Evolutionary conservation across 2,797 vertebrate genomes (phyloP).

Genomic region (Alca torda): DNA sequence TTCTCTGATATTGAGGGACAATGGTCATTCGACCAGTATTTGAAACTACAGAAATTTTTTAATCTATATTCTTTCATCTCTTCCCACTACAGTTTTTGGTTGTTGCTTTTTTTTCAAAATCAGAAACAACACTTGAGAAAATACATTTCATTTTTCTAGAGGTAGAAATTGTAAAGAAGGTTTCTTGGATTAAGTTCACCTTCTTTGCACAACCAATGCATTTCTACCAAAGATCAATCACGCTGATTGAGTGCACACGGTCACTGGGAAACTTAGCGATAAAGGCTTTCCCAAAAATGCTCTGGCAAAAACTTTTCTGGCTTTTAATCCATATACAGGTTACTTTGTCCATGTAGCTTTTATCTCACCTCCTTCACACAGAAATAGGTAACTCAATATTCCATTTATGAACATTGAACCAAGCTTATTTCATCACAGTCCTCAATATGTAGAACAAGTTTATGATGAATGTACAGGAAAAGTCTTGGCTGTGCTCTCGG

Average conservation of each 20-base stretch:
- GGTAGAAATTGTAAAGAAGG: neutral
- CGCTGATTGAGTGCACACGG: neutral
- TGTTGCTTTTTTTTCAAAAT: neutral
- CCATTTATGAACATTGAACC: neutral
- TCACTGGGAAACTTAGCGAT: neutral
- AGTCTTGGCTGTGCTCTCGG: neutral
- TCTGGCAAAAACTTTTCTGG: neutral
- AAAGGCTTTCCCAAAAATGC: conserved; percentile 6
- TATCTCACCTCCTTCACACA: neutral
- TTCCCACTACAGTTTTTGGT: neutral
- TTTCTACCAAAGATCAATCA: conserved; percentile 39
- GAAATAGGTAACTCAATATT: neutral
- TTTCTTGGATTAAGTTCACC: conserved; percentile 29
- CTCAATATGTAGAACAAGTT: neutral
- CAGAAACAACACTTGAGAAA: neutral
- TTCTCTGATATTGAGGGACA: neutral
- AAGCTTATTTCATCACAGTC: neutral
- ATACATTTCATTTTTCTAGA: neutral
- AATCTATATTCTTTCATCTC: neutral
- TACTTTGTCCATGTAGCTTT: neutral
- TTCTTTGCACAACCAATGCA: neutral
- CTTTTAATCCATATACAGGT: neutral
- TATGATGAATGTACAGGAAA: neutral
- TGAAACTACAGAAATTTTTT: neutral
- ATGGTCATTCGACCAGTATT: neutral